Percentiles rank a stretch among this genome's conserved stretches.
These are phyloP conservation scores for Actinernus sp. DNA, from an alignment of 92 coral and sea anemone species.

Conservation along the genomic window DNA sequence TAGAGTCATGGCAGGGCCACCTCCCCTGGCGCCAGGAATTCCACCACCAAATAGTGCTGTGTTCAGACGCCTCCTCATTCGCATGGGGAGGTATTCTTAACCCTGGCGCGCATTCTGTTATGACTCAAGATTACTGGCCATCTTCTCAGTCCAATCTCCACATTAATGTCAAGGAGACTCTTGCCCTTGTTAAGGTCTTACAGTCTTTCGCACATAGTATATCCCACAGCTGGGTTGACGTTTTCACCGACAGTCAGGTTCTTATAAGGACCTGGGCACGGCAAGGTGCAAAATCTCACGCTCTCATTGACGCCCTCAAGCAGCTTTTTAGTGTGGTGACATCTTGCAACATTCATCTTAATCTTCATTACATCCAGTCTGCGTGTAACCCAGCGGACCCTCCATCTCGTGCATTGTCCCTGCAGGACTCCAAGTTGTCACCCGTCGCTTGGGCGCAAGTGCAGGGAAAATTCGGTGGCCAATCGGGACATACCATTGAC, in stretches of 20 bases:
- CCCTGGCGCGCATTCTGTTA: background rate
- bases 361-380: too few relatives aligned
- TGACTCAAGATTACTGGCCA: slow-evolving; percentile 22
- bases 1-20: too few relatives aligned
- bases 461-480: slow-evolving; percentile 15
- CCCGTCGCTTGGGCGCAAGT: slow-evolving; percentile 3
- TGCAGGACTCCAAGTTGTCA: slow-evolving; percentile 30
- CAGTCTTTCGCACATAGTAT: background rate
- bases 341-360: slow-evolving; percentile 17
- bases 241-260: slow-evolving; percentile 25
- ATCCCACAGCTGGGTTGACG: slow-evolving; percentile 28
- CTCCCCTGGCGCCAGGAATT: too few relatives aligned
- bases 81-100: slow-evolving; percentile 41
- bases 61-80: too few relatives aligned
- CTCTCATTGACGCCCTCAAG: slow-evolving; percentile 11
- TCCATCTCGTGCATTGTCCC: slow-evolving; percentile 32
- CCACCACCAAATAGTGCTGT: slow-evolving; percentile 22
- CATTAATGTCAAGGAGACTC: too few relatives aligned
- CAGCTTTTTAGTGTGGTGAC: slow-evolving; percentile 13
- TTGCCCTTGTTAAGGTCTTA: too few relatives aligned
- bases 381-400: slow-evolving; percentile 22
- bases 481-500: slow-evolving; percentile 32
- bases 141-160: slow-evolving; percentile 3
- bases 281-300: slow-evolving; percentile 14
- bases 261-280: slow-evolving; percentile 17